Conservation (phyloP, 2,888 invertebrate species). For the Drosophila ezoana region DNA sequence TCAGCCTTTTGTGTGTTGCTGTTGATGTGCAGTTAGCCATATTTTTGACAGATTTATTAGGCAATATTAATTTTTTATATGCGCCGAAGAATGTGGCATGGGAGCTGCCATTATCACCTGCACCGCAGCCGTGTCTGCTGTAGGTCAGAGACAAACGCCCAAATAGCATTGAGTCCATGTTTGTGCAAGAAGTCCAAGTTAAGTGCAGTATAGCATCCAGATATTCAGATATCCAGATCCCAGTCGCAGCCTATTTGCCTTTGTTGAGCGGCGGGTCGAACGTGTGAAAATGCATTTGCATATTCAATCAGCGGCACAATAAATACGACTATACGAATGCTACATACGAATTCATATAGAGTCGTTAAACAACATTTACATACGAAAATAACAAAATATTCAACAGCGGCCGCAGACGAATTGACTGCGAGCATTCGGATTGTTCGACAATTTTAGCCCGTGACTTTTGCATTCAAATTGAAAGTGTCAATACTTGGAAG, state of each 20-base stretch:
- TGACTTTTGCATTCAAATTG: slow-evolving; percentile 67
- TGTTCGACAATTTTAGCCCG: slow-evolving; percentile 33
- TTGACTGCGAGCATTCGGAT: slow-evolving; percentile 25
- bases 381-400: slow-evolving; percentile 73
- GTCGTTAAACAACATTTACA: slow-evolving; percentile 78
- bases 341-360: slow-evolving; percentile 77
- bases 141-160: slow-evolving; percentile 54
- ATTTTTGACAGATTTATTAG: slow-evolving; percentile 80
- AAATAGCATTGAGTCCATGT: slow-evolving; percentile 16
- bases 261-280: slow-evolving; percentile 55
- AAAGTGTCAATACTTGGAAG: slow-evolving; percentile 69
- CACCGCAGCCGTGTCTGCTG: slow-evolving; percentile 47
- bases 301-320: slow-evolving; percentile 82
- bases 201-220: slow-evolving; percentile 2
- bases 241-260: slow-evolving; percentile 34
- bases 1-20: slow-evolving; percentile 39
- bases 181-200: slow-evolving; percentile 16
- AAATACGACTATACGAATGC: slow-evolving; percentile 60
- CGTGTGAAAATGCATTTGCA: slow-evolving; percentile 84
- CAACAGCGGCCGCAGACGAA: slow-evolving; percentile 47
- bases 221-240: slow-evolving; percentile 1
- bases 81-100: slow-evolving; percentile 41
- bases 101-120: slow-evolving; percentile 71
- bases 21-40: slow-evolving; percentile 63
- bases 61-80: slow-evolving; percentile 71